A percentile compares a stretch with the other conserved stretches of the same genome.
Conservation (phyloP, 2,797 vertebrate genomes). For the Pelochelys cantorii region DNA sequence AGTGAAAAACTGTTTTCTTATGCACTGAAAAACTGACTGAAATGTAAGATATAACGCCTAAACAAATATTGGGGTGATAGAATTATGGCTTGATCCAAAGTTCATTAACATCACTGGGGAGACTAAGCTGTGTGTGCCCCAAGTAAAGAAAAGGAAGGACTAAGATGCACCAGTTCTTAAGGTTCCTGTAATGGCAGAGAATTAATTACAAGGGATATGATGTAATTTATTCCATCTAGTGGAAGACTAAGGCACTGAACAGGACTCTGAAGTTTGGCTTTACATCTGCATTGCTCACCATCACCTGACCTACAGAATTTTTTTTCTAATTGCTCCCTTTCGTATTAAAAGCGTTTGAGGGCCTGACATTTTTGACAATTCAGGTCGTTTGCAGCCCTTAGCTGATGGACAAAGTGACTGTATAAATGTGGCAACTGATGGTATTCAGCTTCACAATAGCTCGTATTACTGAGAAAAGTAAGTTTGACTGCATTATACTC, state of each 20-base stretch:
- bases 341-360: background rate
- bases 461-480: background rate
- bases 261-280: background rate
- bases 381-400: background rate
- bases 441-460: background rate
- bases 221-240: background rate
- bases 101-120: background rate
- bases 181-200: background rate
- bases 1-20: slow-evolving; percentile 21
- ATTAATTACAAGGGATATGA: background rate
- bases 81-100: slow-evolving; percentile 13
- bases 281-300: background rate
- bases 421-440: background rate
- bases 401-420: background rate
- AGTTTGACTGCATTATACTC: background rate
- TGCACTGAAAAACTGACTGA: background rate
- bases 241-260: background rate
- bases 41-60: background rate
- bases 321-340: background rate
- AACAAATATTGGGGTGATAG: background rate
- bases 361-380: background rate
- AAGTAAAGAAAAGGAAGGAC: background rate
- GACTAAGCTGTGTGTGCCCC: background rate
- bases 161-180: background rate
- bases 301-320: background rate